Evolutionary conservation across 2,797 vertebrate species (phyloP), one percentile per base, ranked within the genome.

Genomic region (Merluccius polli): DNA sequence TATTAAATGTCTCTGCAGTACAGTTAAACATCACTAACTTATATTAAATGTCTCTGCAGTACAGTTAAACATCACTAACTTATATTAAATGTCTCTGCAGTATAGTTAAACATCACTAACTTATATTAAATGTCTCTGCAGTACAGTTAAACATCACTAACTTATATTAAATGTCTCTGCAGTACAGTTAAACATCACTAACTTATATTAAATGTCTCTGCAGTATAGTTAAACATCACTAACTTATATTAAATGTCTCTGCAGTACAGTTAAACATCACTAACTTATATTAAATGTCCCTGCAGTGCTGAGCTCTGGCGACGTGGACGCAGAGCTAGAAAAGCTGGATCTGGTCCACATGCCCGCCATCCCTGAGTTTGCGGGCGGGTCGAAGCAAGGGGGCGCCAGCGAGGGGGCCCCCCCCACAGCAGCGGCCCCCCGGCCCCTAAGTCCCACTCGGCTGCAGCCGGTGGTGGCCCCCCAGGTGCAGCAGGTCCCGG

Each of bases 381-480:
- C 35, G 18, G 41, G 41, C 15, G 41, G 41, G 8, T 63, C 76
- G 65, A 72, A 72, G 13, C 33, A 27, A 16, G 70, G 35, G 0
- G 74, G 2, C 8, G 71, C 78, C 38, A 72, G 73, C 73, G 41
- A 76, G n/a, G 0, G 27, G 6, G 0, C 1, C 4, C 36, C 71
- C 11, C 30, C 33, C 1, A 78, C 71, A 18, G 84, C 86, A 0
- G 41, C 77, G 0, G 81, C 93, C 0, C 88, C 95, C 0, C 91
- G 96, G 5, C 96, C 96, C 30, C 94, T 96, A 44, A 97, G 96
- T 79, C 96, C 96, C 78, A 96, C 97, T 0, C 91, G 94, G 48
- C 93, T 98, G 7, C 97, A 97, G 83, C 96, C 96, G 0, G 90
- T 97, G 0, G 87, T 97, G 79, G 95, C 95, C 0, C 95, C 93